Conservation (phyloP, 2,113 vertebrate species). For the Monarcha castaneiventris region DNA sequence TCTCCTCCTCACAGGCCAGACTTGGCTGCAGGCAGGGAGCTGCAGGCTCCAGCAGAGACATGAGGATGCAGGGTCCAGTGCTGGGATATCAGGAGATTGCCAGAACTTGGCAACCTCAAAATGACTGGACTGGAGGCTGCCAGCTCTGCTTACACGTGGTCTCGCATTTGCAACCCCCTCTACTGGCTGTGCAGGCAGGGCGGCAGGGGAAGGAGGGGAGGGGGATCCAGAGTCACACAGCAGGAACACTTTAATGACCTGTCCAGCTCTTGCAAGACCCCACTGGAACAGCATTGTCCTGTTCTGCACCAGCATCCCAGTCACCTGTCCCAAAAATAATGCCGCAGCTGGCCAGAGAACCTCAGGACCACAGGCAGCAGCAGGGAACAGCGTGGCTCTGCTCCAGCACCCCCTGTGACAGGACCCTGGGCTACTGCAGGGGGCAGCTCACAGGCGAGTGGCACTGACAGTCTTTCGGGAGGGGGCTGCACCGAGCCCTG, state of each 20-base stretch:
- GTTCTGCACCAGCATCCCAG: not conserved
- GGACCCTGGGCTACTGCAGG: not conserved
- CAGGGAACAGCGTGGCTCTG: not conserved
- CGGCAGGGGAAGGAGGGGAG: not conserved
- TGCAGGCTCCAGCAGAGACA: not conserved
- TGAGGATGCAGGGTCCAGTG: not conserved
- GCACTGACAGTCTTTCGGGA: not conserved
- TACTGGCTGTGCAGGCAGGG: not conserved
- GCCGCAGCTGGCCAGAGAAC: not conserved
- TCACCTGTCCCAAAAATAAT: not conserved
- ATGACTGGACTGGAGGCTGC: not conserved
- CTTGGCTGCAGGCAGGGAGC: not conserved
- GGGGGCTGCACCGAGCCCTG: not conserved
- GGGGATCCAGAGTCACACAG: not conserved
- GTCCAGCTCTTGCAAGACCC: not conserved
- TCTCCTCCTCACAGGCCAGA: not conserved
- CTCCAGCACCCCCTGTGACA: not conserved
- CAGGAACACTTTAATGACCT: conserved; percentile 61
- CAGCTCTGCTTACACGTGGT: not conserved
- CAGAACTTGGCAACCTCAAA: not conserved
- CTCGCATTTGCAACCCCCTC: accelerated
- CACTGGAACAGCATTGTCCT: not conserved
- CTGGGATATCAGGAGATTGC: not conserved
- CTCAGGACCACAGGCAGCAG: not conserved
- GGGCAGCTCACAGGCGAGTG: not conserved